A percentile compares a stretch with the other conserved stretches of the same genome.
Conservation (phyloP, 2,888 invertebrate genomes). For the Strigamia transsilvanica region DNA sequence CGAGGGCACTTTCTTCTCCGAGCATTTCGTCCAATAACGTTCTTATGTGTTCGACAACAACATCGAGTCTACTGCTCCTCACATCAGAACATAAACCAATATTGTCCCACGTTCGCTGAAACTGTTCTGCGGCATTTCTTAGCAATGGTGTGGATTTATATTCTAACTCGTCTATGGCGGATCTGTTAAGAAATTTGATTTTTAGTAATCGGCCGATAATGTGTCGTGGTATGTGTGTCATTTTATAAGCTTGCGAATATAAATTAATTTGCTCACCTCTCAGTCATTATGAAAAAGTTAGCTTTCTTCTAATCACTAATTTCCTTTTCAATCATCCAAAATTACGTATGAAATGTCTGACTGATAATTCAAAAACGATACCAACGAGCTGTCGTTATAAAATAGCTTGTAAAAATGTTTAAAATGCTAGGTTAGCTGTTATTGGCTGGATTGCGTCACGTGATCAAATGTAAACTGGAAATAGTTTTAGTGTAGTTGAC, state of each 20-base stretch:
- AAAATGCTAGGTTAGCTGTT: neutral
- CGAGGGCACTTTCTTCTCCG: neutral
- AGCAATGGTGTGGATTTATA: neutral
- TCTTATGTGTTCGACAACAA: neutral
- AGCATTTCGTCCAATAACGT: constrained; percentile 11
- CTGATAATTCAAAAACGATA: neutral
- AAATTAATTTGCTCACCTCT: neutral
- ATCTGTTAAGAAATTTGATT: neutral
- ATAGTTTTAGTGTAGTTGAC: too few species aligned
- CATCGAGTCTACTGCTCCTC: neutral
- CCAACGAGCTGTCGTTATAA: neutral
- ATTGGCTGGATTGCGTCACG: neutral
- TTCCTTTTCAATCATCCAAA: neutral
- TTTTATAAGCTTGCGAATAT: neutral
- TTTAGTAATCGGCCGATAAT: neutral
- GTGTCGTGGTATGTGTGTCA: neutral
- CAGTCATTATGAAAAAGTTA: neutral
- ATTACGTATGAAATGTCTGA: neutral
- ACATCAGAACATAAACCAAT: neutral
- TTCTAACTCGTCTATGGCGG: neutral
- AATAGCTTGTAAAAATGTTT: neutral
- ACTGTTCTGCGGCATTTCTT: neutral
- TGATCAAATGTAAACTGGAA: neutral
- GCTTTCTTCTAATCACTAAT: neutral
- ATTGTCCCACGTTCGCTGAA: neutral